phyloP scores from a whole-genome alignment of 1,140 invertebrate species.

The Bactericera cockerelli region DNA sequence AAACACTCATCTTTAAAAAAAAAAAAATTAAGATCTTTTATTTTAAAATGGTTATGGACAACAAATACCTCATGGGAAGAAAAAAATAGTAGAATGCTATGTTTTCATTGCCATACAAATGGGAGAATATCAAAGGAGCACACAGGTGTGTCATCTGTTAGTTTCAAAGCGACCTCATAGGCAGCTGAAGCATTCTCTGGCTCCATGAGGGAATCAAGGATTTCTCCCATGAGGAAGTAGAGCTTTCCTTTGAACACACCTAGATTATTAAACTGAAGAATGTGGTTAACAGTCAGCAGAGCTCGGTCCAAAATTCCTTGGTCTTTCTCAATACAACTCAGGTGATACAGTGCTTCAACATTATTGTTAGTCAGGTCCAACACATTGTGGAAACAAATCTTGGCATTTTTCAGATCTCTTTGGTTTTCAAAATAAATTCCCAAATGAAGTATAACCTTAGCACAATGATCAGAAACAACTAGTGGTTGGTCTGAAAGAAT shows the following conservation, averaged over 20 bases:
- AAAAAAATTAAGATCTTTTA: no score
- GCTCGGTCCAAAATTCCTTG: background rate
- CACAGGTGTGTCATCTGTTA: background rate
- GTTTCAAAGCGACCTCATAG: background rate
- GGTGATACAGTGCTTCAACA: background rate
- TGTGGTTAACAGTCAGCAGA: background rate
- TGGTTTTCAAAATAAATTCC: background rate
- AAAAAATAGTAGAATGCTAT: no score
- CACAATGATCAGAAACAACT: background rate
- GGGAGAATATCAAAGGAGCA: background rate
- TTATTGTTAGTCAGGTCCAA: background rate
- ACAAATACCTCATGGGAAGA: no score
- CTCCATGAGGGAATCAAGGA: background rate
- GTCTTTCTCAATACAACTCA: background rate
- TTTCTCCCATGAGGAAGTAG: background rate
- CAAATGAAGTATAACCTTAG: background rate
- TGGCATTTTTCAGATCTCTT: background rate
- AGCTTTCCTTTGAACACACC: background rate
- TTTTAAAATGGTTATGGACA: no score
- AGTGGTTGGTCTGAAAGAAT: background rate
- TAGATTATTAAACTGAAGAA: background rate
- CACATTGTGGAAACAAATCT: background rate
- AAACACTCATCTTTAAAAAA: no score
- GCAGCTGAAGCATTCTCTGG: background rate
- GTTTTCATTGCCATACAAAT: conserved; percentile 8